Conservation (phyloP, 2,113 vertebrate species). For the Nesoenas mayeri region DNA sequence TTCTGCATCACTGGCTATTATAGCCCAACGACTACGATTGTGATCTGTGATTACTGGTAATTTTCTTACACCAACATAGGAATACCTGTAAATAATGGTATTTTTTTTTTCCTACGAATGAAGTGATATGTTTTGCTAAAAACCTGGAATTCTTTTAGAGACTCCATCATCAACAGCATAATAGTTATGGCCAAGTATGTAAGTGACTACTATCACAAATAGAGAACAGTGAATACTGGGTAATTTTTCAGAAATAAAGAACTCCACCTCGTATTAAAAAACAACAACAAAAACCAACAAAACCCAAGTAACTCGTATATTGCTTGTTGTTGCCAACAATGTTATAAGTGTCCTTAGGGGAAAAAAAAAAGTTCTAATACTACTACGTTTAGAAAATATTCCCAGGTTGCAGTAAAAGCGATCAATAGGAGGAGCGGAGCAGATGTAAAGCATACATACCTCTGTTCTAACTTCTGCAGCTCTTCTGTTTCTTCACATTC, state of each 20-base stretch:
- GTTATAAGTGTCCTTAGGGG: not conserved
- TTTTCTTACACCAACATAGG: not conserved
- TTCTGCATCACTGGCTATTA: not conserved
- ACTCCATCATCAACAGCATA: not conserved
- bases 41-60: not conserved
- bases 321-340: not conserved
- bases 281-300: not conserved
- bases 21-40: not conserved
- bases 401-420: not conserved
- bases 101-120: not conserved
- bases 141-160: not conserved
- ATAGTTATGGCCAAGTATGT: not conserved
- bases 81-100: not conserved
- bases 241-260: not conserved
- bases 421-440: not conserved
- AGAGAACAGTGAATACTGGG: not conserved
- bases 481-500: constrained; percentile 70
- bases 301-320: not conserved
- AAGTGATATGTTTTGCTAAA: not conserved
- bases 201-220: not conserved
- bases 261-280: not conserved
- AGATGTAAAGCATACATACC: constrained; percentile 67
- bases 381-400: not conserved
- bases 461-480: constrained; percentile 76
- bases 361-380: not conserved